phyloP scores from a whole-genome alignment of 2,797 vertebrate genomes.

The Spheniscus humboldti region DNA sequence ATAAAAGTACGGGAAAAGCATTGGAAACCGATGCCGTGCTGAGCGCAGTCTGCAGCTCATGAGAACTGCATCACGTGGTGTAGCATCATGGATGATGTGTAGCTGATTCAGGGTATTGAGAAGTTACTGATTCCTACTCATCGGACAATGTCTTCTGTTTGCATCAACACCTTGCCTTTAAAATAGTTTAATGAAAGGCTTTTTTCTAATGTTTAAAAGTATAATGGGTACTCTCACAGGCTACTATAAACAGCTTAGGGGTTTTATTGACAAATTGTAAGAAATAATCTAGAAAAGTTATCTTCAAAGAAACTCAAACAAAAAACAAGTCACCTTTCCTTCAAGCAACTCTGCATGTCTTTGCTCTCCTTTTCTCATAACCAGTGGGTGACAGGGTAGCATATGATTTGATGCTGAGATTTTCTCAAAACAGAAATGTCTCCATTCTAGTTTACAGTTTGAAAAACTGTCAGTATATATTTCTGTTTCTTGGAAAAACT shows the following conservation, averaged over 20 bases:
- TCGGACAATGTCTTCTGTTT: background rate
- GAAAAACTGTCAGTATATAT: background rate
- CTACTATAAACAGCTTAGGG: background rate
- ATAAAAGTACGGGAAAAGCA: background rate
- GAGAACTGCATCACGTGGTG: fast-evolving
- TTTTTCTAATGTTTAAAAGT: background rate
- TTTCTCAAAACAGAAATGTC: background rate
- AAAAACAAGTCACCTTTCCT: background rate
- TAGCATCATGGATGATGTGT: background rate
- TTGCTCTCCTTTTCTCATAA: background rate
- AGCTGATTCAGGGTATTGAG: background rate
- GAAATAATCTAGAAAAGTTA: background rate
- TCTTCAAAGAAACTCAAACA: background rate
- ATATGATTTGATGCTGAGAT: background rate
- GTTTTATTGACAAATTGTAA: background rate
- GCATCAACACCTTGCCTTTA: background rate
- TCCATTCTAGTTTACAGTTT: background rate
- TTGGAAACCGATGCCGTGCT: background rate
- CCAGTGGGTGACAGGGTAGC: background rate
- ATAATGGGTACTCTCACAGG: background rate
- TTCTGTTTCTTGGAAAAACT: background rate
- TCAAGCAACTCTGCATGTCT: background rate
- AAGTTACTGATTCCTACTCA: background rate
- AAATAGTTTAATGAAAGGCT: background rate
- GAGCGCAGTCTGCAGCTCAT: background rate